Base-by-base conservation (phyloP, 2,888 invertebrate species). In the Poecilobothrus nobilitatus region DNA sequence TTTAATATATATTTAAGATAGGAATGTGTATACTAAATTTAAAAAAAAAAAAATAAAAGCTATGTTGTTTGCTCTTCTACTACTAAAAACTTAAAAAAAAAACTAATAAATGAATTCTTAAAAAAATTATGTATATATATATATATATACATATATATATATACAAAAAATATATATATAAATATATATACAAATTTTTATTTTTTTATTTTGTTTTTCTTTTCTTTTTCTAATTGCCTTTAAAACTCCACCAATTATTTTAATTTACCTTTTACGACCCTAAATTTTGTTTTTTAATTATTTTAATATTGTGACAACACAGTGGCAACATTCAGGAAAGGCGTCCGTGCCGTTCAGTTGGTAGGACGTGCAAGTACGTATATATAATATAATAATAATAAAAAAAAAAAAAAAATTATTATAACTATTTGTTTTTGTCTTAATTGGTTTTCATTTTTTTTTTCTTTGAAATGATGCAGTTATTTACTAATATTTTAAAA, bases 311-410 rank as follows among this genome's bases (percentile, higher is more conserved):
- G 83, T 84, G 83, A 79, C 81, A 53, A 53, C 79, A 83, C 89
- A 97, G 97, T 97, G 94, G 96, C 97, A 83, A 94, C 97, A 85
- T 98, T 98, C 93, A 94, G 97, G 91, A 97, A 97, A 88, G 97
- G 97, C 88, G 97, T 97, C 84, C 93, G 97, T 85, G 97, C 97
- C 87, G 94, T 97, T 86, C 96, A 95, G 89, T 92, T 95, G 91
- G 94, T 94, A 86, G 95, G 95, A 88, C 90, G 95, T 89, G 93
- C 95, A 94, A 95, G 95, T 95, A 95, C 90, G 95, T 95, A 92
- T 80, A 77, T 77, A 76, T 68, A 69, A 33, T 66, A 68, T 67
- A 70, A 62, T 44, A 68, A n/a, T n/a, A n/a, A n/a, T n/a, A n/a
- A n/a, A n/a, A n/a, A n/a, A n/a, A n/a, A n/a, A n/a, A n/a, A 62